A percentile compares a stretch with the other conserved stretches of the same genome.
phyloP scores from a whole-genome alignment of 2,797 vertebrate genomes.

The Pangasius krempfi region DNA sequence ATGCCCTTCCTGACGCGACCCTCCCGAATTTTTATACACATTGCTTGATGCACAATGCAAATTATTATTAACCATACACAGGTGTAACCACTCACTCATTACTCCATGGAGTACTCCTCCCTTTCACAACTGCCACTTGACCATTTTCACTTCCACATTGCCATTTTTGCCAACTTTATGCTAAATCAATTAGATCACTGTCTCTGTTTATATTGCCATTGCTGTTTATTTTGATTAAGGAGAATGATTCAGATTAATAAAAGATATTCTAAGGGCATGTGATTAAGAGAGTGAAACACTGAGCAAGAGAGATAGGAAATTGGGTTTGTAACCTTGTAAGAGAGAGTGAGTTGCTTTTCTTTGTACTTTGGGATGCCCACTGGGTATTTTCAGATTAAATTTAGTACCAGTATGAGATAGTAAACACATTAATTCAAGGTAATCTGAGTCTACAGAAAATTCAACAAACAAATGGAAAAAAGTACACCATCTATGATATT shows the following conservation, averaged over 20 bases:
- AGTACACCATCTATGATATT: constrained; percentile 33
- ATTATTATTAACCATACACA: not conserved
- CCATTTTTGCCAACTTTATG: constrained; percentile 59
- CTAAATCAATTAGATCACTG: constrained; percentile 67
- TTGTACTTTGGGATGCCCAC: constrained; percentile 22
- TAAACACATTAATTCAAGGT: constrained; percentile 18
- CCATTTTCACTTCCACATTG: constrained; percentile 60
- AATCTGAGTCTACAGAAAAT: constrained; percentile 35
- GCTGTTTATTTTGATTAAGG: constrained; percentile 55
- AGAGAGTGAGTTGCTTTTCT: constrained; percentile 38
- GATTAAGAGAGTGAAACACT: constrained; percentile 9
- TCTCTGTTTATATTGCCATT: constrained; percentile 68
- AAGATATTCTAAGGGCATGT: constrained; percentile 21
- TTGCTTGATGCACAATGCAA: not conserved
- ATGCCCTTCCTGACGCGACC: too few relatives aligned
- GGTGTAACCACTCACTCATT: not conserved
- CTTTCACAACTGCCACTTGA: not conserved
- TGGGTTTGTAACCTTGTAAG: constrained; percentile 30
- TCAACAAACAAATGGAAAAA: constrained; percentile 16
- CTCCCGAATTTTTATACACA: not conserved
- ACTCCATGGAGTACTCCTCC: not conserved
- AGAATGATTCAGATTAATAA: constrained; percentile 40
- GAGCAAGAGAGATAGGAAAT: constrained; percentile 22
- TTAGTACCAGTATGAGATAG: constrained; percentile 18
- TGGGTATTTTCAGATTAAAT: constrained; percentile 31